phyloP scores from a whole-genome alignment of 2,888 invertebrate genomes.

The Atrina japonica region DNA sequence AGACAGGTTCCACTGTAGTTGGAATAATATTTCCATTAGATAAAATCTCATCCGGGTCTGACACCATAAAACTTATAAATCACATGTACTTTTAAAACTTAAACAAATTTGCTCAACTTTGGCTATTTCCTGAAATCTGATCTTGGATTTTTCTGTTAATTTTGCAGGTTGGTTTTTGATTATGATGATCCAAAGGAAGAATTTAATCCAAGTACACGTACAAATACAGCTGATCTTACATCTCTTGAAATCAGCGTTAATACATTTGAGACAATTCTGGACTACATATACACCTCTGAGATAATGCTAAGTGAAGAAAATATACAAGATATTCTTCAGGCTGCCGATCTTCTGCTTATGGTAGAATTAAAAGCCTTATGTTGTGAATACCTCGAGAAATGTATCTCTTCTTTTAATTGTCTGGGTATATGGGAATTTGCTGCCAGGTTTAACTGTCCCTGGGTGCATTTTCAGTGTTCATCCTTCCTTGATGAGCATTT shows the following conservation, averaged over 20 bases:
- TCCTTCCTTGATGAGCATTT: conserved; percentile 81
- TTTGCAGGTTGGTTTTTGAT: conserved; percentile 48
- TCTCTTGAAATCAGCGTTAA: conserved; percentile 54
- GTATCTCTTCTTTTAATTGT: conserved; percentile 85
- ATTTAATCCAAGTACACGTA: conserved; percentile 17
- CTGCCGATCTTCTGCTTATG: conserved; percentile 72
- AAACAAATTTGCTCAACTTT: too few relatives aligned
- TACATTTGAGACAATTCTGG: conserved; percentile 66
- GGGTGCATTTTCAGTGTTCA: conserved; percentile 65
- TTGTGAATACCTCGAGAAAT: conserved; percentile 73
- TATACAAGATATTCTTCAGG: conserved; percentile 72
- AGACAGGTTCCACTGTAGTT: too few relatives aligned
- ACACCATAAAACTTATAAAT: too few relatives aligned
- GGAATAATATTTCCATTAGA: too few relatives aligned
- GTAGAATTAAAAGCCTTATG: conserved; percentile 69
- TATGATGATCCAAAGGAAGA: conserved; percentile 33
- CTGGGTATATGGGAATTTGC: conserved; percentile 94
- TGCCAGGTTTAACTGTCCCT: conserved; percentile 82
- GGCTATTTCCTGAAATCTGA: too few relatives aligned
- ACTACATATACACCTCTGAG: conserved; percentile 74
- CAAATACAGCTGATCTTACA: conserved; percentile 44
- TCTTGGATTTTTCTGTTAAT: too few relatives aligned
- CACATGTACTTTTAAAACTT: too few relatives aligned
- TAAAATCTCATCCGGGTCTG: too few relatives aligned
- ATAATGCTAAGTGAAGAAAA: conserved; percentile 67